A percentile compares a stretch with the other conserved stretches of the same genome.
phyloP scores from a whole-genome alignment of 2,797 vertebrate species.

The Cyclura pinguis region DNA sequence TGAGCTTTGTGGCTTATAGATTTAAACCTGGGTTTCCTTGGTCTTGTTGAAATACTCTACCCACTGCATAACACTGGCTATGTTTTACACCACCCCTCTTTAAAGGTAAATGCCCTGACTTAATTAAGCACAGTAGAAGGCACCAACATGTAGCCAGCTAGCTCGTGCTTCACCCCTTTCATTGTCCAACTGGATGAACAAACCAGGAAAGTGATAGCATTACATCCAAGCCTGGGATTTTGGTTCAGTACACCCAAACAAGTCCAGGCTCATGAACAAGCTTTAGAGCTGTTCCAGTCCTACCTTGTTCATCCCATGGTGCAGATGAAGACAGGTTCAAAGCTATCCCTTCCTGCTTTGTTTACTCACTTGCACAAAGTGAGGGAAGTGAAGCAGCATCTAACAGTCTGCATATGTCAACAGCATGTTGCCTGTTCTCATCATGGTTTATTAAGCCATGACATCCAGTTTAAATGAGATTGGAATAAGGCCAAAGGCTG shows the following conservation, averaged over 20 bases:
- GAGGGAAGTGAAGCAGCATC: too few relatives aligned
- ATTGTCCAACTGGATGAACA: neutral
- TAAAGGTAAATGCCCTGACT: neutral
- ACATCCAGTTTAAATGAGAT: too few relatives aligned
- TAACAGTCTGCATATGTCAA: too few relatives aligned
- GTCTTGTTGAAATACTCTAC: neutral
- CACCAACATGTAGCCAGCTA: too few relatives aligned
- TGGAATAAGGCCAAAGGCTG: too few relatives aligned
- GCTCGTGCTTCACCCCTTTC: neutral
- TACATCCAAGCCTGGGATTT: neutral
- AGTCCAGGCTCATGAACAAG: neutral
- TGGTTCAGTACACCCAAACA: neutral
- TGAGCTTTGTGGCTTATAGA: neutral
- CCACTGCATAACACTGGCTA: neutral
- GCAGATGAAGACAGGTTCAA: too few relatives aligned
- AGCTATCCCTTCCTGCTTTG: too few relatives aligned
- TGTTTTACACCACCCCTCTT: neutral
- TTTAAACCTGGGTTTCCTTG: neutral
- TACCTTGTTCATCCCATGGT: neutral
- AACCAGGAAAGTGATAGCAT: neutral
- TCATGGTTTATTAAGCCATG: too few relatives aligned
- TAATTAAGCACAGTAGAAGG: neutral
- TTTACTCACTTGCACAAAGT: too few relatives aligned
- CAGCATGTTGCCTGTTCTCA: too few relatives aligned
- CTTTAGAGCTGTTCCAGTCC: neutral